phyloP scores from a whole-genome alignment of 2,113 vertebrate species.

The Coptodon rendalli region DNA sequence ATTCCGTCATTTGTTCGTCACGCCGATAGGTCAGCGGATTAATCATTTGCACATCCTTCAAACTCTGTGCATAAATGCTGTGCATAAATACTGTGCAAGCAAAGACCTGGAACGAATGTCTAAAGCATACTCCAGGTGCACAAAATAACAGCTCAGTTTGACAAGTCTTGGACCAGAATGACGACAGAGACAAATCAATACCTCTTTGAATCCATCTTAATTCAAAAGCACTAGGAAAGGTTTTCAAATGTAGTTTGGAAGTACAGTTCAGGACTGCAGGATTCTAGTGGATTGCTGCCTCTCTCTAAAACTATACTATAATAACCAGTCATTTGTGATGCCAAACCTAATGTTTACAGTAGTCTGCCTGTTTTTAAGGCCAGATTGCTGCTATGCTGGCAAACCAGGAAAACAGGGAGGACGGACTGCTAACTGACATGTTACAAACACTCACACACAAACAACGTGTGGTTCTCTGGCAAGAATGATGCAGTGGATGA shows the following conservation, averaged over 20 bases:
- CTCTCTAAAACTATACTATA: background rate
- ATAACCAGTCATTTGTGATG: background rate
- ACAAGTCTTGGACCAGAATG: background rate
- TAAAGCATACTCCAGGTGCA: background rate
- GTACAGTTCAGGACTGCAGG: background rate
- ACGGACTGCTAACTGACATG: background rate
- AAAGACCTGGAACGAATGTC: background rate
- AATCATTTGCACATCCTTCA: background rate
- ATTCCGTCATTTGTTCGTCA: constrained; percentile 1
- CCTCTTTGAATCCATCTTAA: background rate
- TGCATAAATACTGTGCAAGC: background rate
- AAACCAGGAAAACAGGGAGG: background rate
- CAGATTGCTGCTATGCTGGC: background rate
- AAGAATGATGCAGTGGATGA: background rate
- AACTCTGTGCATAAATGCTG: background rate
- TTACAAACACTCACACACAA: background rate
- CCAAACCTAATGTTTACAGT: background rate
- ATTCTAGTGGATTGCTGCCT: background rate
- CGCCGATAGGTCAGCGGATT: constrained; percentile 14
- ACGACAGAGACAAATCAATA: background rate
- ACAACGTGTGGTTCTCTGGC: background rate
- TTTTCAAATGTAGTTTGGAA: background rate
- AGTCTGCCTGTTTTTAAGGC: background rate
- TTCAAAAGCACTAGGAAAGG: background rate
- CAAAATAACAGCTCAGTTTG: background rate